Percentiles rank a stretch among this genome's conserved stretches.
phyloP scores from a whole-genome alignment of 2,113 vertebrate species.

The Hemicordylus capensis region DNA sequence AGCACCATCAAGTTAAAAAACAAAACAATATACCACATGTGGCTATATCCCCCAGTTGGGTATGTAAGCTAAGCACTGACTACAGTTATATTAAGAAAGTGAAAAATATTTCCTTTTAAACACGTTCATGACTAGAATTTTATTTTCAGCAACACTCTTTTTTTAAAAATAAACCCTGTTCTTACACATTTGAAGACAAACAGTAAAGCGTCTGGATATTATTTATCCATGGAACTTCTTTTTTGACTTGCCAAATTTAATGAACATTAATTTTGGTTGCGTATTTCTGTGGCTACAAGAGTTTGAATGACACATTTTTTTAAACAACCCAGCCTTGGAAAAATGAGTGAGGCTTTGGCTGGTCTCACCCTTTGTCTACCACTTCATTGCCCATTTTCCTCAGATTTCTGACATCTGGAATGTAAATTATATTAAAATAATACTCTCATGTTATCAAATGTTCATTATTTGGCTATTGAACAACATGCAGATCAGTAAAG shows the following conservation, averaged over 20 bases:
- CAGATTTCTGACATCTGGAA: conserved; percentile 72
- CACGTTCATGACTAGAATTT: conserved; percentile 13
- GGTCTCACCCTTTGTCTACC: conserved; percentile 50
- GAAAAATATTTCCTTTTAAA: neutral
- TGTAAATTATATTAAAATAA: conserved; percentile 66
- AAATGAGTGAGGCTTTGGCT: conserved; percentile 69
- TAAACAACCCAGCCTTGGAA: conserved; percentile 62
- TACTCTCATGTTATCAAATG: conserved; percentile 65
- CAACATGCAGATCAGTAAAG: conserved; percentile 48
- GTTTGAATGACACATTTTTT: conserved; percentile 57
- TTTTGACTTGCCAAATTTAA: conserved; percentile 62
- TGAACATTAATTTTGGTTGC: conserved; percentile 61
- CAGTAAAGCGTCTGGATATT: conserved; percentile 68
- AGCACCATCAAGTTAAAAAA: conserved; percentile 36
- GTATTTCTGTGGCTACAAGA: conserved; percentile 57
- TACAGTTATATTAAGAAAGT: neutral
- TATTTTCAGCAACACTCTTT: conserved; percentile 27
- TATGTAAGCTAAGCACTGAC: conserved; percentile 23
- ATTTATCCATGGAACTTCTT: conserved; percentile 57
- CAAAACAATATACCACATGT: neutral
- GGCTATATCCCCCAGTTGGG: rapidly evolving
- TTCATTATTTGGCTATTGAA: conserved; percentile 65
- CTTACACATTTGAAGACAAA: conserved; percentile 39
- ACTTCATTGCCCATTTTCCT: conserved; percentile 66
- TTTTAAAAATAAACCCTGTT: conserved; percentile 27